phyloP scores from a whole-genome alignment of 2,797 vertebrate species.

The Neosalanx taihuensis region DNA sequence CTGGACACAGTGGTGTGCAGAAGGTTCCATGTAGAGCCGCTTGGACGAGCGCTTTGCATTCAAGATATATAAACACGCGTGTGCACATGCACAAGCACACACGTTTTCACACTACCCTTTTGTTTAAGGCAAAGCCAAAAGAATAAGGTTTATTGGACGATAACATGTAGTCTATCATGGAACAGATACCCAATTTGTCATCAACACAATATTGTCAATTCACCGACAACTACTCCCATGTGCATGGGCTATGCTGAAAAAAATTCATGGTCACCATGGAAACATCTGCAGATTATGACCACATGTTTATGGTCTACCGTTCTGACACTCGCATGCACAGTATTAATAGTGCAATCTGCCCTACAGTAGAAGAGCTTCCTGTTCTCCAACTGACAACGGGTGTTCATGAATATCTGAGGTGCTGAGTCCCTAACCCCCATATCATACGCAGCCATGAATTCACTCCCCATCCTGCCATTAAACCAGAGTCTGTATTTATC shows the following conservation, averaged over 20 bases:
- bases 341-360: not conserved
- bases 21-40: too few species aligned
- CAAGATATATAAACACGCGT: too few species aligned
- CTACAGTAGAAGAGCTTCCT: constrained; percentile 31
- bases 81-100: too few species aligned
- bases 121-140: constrained; percentile 35
- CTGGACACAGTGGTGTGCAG: too few species aligned
- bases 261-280: not conserved
- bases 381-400: constrained; percentile 8
- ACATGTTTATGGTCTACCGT: not conserved
- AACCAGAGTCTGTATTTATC: too few species aligned
- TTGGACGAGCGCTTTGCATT: too few species aligned
- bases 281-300: not conserved
- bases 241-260: not conserved
- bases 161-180: not conserved
- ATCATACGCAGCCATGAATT: too few species aligned
- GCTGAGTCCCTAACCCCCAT: too few species aligned
- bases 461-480: too few species aligned
- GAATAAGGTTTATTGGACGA: not conserved
- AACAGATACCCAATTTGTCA: not conserved
- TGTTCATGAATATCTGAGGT: not conserved
- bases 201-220: not conserved
- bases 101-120: too few species aligned
- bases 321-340: not conserved
- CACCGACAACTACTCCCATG: not conserved